A percentile compares a stretch with the other conserved stretches of the same genome.
These are phyloP conservation scores for Busseola fusca DNA, from an alignment of 2,888 invertebrate genomes.

Conservation along the genomic window DNA sequence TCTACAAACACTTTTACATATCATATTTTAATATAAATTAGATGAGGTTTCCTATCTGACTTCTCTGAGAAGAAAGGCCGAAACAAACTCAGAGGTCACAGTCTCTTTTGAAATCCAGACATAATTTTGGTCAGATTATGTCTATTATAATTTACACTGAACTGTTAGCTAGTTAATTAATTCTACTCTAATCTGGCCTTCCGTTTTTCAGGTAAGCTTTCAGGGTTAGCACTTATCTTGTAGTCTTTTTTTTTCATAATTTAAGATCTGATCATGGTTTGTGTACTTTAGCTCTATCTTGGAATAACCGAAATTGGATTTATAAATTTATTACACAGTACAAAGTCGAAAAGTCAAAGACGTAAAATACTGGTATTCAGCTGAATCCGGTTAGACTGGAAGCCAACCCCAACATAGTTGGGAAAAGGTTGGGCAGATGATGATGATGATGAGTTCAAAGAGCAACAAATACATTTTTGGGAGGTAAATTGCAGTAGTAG, in stretches of 20 bases:
- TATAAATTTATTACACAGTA: neutral
- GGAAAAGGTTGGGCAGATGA: too few species aligned
- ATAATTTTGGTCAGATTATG: too few species aligned
- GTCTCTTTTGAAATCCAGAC: neutral
- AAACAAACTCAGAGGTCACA: too few species aligned
- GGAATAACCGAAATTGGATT: neutral
- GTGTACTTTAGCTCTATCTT: neutral
- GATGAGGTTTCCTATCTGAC: neutral
- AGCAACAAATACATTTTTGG: neutral
- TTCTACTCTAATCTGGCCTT: conserved; percentile 34
- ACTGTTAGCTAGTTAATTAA: conserved; percentile 30
- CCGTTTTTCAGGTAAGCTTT: conserved; percentile 24
- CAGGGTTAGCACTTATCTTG: conserved; percentile 23
- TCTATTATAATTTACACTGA: neutral
- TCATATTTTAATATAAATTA: neutral
- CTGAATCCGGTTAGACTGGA: too few species aligned
- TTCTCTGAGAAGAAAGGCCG: neutral
- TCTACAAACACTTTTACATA: neutral
- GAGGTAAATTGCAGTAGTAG: neutral
- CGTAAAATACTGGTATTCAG: too few species aligned
- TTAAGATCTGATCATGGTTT: neutral
- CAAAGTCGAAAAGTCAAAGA: too few species aligned
- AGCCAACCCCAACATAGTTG: too few species aligned
- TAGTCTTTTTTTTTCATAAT: neutral
- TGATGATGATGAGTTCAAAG: too few species aligned